These are phyloP conservation scores for Papilio polyxenes DNA, from an alignment of 1,140 invertebrate species.

Conservation along the genomic window DNA sequence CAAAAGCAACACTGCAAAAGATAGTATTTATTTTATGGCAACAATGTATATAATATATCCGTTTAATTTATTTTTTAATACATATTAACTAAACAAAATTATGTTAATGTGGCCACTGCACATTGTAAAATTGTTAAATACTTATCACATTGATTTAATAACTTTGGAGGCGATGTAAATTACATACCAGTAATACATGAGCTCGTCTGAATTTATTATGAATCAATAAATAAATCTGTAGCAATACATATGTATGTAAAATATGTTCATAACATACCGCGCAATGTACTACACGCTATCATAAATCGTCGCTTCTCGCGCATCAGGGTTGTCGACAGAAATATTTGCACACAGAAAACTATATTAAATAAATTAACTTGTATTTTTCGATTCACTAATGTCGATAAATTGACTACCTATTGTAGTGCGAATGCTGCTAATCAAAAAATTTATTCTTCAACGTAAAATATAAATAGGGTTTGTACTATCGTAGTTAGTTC, in stretches of 20 bases:
- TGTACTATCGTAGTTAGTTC: no score
- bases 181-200: conserved; percentile 1
- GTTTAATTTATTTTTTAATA: neutral
- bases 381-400: no score
- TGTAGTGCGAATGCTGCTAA: neutral
- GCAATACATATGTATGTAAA: neutral
- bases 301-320: neutral
- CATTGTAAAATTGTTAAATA: neutral
- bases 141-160: conserved; percentile 4
- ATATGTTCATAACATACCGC: no score
- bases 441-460: no score
- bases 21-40: neutral
- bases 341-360: neutral
- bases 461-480: no score
- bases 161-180: conserved; percentile 4
- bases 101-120: neutral
- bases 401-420: neutral
- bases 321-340: neutral
- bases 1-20: no score
- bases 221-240: conserved; percentile 18
- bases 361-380: neutral
- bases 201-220: neutral
- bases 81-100: neutral
- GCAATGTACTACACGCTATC: neutral
- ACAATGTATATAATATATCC: neutral